phyloP scores from a whole-genome alignment of 2,888 invertebrate genomes.

The Amphipoea lucens region DNA sequence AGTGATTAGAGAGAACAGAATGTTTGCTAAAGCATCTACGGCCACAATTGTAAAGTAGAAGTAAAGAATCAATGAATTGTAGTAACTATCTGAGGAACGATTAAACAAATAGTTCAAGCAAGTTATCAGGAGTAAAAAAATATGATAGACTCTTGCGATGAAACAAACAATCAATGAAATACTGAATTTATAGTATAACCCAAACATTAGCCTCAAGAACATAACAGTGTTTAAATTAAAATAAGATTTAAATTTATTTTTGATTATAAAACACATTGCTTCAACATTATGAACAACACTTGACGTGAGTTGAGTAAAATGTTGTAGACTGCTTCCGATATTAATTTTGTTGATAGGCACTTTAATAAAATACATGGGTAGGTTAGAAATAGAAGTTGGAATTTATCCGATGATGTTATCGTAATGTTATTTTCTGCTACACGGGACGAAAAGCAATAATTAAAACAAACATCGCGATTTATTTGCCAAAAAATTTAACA shows the following conservation, averaged over 20 bases:
- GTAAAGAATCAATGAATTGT: too few species aligned
- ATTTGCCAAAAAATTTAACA: too few species aligned
- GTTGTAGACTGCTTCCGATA: too few species aligned
- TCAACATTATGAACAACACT: conserved; percentile 7
- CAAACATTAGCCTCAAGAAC: not conserved
- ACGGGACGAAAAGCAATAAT: not conserved
- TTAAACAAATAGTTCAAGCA: not conserved
- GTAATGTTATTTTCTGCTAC: not conserved
- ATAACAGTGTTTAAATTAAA: conserved; percentile 3
- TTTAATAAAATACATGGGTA: not conserved
- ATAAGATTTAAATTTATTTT: conserved; percentile 2
- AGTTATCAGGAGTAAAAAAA: not conserved
- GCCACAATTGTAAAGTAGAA: too few species aligned
- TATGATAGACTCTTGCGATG: not conserved
- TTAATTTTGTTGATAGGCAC: not conserved
- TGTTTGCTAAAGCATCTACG: too few species aligned
- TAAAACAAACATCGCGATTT: not conserved
- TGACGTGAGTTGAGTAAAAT: not conserved
- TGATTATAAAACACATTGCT: not conserved
- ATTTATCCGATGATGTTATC: not conserved
- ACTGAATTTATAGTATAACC: conserved; percentile 14
- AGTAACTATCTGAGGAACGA: too few species aligned
- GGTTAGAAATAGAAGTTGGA: not conserved
- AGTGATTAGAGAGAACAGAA: too few species aligned
- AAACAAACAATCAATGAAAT: conserved; percentile 6